These are phyloP conservation scores for Cetonia aurata DNA, from an alignment of 2,888 invertebrate species.

Conservation along the genomic window DNA sequence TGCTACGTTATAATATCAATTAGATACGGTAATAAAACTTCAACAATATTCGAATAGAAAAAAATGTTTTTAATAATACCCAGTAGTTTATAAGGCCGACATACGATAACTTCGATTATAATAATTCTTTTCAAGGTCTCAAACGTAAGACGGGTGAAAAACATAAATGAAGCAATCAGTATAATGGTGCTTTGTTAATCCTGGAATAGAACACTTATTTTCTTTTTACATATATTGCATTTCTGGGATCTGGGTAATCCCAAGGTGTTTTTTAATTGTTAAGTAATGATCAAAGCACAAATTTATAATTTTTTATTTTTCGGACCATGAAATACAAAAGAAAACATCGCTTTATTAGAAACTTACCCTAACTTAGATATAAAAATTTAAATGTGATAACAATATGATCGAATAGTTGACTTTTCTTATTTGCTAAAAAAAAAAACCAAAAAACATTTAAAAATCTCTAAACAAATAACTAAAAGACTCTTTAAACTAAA, in stretches of 20 bases:
- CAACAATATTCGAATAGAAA: too few relatives aligned
- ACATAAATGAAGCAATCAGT: too few relatives aligned
- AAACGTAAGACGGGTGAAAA: too few relatives aligned
- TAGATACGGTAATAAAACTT: too few relatives aligned
- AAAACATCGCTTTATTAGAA: not conserved
- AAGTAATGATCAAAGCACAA: not conserved
- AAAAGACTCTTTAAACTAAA: not conserved
- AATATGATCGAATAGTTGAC: not conserved
- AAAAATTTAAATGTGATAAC: not conserved
- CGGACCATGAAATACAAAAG: not conserved
- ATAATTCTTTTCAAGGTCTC: too few relatives aligned
- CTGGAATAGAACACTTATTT: not conserved
- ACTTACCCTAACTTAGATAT: slow-evolving; percentile 2
- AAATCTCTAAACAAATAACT: not conserved
- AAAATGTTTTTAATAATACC: too few relatives aligned
- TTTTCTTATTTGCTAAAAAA: slow-evolving; percentile 5
- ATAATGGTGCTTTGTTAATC: not conserved
- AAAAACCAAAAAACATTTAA: not conserved
- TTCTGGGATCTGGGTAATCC: not conserved
- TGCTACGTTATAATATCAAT: too few relatives aligned
- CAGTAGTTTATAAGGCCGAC: too few relatives aligned
- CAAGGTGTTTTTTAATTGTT: not conserved
- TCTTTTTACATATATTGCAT: not conserved
- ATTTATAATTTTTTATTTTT: not conserved
- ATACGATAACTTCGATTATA: too few relatives aligned